phyloP scores from a whole-genome alignment of 1,140 invertebrate species.

The Nylanderia fulva region DNA sequence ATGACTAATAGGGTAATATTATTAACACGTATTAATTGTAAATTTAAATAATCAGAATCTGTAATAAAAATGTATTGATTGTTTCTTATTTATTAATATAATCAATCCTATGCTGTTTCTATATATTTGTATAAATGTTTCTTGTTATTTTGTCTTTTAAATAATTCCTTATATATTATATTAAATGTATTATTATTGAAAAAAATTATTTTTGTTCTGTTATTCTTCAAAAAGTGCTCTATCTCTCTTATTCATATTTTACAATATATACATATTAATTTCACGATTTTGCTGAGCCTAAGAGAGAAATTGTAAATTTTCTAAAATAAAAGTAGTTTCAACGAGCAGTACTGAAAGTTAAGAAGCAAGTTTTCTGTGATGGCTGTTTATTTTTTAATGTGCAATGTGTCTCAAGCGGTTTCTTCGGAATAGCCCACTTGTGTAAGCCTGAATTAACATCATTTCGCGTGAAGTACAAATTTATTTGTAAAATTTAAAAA shows the following conservation, averaged over 20 bases:
- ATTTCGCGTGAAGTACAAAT: background rate
- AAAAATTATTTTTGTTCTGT: too few species aligned
- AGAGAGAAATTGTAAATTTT: slow-evolving; percentile 15
- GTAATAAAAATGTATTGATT: background rate
- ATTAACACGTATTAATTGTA: background rate
- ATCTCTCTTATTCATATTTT: background rate
- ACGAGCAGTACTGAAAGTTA: background rate
- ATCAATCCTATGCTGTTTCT: background rate
- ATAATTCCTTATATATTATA: background rate
- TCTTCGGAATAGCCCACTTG: background rate
- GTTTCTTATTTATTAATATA: background rate
- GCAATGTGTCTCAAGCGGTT: background rate
- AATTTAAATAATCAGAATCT: background rate
- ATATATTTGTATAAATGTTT: background rate
- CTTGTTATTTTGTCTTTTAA: background rate
- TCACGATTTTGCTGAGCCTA: background rate
- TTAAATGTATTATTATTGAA: background rate
- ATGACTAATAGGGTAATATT: background rate
- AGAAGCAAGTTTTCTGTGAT: background rate
- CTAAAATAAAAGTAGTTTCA: background rate
- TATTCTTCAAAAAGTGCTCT: background rate
- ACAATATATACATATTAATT: slow-evolving; percentile 4
- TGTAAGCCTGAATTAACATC: slow-evolving; percentile 7
- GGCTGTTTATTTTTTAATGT: slow-evolving; percentile 41
- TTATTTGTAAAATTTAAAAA: slow-evolving; percentile 13